Evolutionary conservation across 2,888 invertebrate genomes (phyloP).

Genomic region (Sinelater perroti): DNA sequence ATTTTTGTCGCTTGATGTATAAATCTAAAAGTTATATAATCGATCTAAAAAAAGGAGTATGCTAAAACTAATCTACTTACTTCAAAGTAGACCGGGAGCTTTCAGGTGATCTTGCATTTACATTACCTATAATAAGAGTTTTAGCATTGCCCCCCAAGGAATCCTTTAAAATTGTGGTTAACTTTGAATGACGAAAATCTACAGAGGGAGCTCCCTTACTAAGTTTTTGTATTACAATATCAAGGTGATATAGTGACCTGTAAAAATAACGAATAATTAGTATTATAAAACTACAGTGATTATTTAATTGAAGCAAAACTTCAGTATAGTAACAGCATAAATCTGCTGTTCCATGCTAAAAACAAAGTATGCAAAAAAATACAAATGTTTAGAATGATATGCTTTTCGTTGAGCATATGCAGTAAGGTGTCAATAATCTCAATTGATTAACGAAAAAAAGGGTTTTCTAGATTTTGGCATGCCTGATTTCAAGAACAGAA

Average conservation of each 20-base stretch:
- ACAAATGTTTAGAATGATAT: too few relatives aligned
- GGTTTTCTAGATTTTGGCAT: too few relatives aligned
- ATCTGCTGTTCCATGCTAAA: too few relatives aligned
- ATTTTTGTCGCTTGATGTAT: constrained; percentile 84
- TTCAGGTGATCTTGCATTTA: constrained; percentile 81
- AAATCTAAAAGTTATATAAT: constrained; percentile 67
- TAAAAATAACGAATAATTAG: too few relatives aligned
- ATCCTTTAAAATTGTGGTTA: constrained; percentile 84
- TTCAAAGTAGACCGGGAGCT: constrained; percentile 75
- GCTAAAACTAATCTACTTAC: constrained; percentile 55
- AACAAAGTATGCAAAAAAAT: too few relatives aligned
- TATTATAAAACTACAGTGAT: too few relatives aligned
- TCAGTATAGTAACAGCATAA: too few relatives aligned
- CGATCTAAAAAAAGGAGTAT: neutral
- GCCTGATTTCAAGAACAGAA: too few relatives aligned
- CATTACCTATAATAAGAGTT: constrained; percentile 86
- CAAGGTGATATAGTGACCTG: constrained; percentile 72
- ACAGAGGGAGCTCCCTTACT: constrained; percentile 68
- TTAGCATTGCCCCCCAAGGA: constrained; percentile 89
- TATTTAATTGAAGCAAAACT: too few relatives aligned
- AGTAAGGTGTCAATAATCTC: too few relatives aligned
- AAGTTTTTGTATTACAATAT: constrained; percentile 83
- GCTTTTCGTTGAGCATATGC: too few relatives aligned
- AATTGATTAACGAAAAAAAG: too few relatives aligned
- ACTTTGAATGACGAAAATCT: constrained; percentile 76